phyloP scores from a whole-genome alignment of 2,113 vertebrate species.

The Gadus macrocephalus region DNA sequence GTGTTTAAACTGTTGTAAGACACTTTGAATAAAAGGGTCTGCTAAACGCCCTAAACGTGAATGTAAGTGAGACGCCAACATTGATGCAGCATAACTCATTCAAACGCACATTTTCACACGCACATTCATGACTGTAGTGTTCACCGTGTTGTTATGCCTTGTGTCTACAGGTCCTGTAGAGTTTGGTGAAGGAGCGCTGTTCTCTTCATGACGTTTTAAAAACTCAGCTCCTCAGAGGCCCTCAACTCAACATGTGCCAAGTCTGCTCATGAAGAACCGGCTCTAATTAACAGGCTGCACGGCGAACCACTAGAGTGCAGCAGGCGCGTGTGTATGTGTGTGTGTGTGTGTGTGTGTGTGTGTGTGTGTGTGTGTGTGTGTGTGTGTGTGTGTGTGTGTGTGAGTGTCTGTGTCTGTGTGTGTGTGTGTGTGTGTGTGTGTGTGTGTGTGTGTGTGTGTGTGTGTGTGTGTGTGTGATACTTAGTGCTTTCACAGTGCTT shows the following conservation, averaged over 20 bases:
- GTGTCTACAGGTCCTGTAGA: too few relatives aligned
- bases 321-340: neutral
- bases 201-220: too few relatives aligned
- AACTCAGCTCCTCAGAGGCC: too few relatives aligned
- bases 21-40: too few relatives aligned
- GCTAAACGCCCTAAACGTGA: too few relatives aligned
- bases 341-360: neutral
- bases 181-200: too few relatives aligned
- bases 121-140: too few relatives aligned
- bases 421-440: conserved; percentile 7
- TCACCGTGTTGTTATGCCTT: too few relatives aligned
- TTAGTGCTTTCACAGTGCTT: neutral
- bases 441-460: neutral
- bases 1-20: too few relatives aligned
- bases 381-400: neutral
- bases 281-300: conserved; percentile 40
- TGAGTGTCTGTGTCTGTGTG: neutral
- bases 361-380: neutral
- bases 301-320: conserved; percentile 18
- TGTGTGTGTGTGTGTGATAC: neutral
- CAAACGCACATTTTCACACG: too few relatives aligned
- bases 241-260: conserved; percentile 28
- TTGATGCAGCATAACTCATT: too few relatives aligned
- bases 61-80: too few relatives aligned
- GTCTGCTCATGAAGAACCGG: conserved; percentile 44